Conservation (phyloP, 2,113 vertebrate genomes). For the Stomatorhinus ivindoensis region DNA sequence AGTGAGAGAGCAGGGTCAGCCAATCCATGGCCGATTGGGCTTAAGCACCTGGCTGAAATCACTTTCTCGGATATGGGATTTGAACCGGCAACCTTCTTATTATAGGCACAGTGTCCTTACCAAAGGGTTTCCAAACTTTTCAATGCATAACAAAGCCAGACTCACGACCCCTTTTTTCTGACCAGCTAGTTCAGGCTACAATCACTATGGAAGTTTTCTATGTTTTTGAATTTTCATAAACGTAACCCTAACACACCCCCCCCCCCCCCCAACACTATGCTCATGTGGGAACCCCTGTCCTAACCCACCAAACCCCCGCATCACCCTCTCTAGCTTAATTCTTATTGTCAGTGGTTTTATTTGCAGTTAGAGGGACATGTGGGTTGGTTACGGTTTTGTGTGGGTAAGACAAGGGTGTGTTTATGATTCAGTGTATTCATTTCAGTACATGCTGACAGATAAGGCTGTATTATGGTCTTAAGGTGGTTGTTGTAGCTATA, state of each 20-base stretch:
- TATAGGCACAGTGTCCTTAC: background rate
- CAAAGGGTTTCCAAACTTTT: background rate
- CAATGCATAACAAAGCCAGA: background rate
- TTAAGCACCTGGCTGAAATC: background rate
- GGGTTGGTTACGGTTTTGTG: background rate
- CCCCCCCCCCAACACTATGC: background rate
- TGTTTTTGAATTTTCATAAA: background rate
- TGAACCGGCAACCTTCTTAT: background rate
- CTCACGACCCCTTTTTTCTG: background rate
- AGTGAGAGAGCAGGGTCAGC: background rate
- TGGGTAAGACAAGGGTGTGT: background rate
- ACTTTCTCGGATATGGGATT: background rate
- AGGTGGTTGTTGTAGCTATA: background rate
- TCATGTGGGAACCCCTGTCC: too few relatives aligned
- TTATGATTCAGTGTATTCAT: background rate
- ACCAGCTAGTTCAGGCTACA: background rate
- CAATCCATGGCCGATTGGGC: background rate
- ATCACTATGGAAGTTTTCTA: background rate
- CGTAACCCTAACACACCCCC: background rate
- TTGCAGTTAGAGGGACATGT: background rate
- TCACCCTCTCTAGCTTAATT: too few relatives aligned
- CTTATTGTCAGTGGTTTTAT: background rate
- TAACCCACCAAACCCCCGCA: too few relatives aligned
- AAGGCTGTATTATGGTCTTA: background rate
- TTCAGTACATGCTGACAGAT: background rate